Percentiles rank a stretch among this genome's conserved stretches.
phyloP scores from a whole-genome alignment of 2,113 vertebrate genomes.

The Lamprotornis superbus region DNA sequence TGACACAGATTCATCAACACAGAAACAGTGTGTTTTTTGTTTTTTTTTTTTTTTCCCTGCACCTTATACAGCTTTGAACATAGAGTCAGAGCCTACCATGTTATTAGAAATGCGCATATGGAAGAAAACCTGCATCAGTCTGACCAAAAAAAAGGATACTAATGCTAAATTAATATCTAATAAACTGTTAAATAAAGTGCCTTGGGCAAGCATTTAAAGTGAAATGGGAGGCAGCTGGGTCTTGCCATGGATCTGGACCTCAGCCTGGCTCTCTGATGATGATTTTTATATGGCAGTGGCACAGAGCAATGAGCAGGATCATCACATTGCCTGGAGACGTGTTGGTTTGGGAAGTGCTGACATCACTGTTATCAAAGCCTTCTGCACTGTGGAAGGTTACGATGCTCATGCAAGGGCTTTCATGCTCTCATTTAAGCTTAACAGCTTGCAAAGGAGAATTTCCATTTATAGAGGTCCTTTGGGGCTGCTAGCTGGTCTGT shows the following conservation, averaged over 20 bases:
- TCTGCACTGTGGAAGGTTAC: neutral
- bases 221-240: neutral
- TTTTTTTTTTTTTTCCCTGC: rapidly evolving
- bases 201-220: neutral
- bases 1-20: neutral
- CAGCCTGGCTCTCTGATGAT: neutral
- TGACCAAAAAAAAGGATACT: neutral
- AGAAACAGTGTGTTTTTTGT: neutral
- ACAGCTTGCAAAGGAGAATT: neutral
- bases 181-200: neutral
- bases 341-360: neutral
- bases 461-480: neutral
- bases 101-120: rapidly evolving
- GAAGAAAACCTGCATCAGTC: neutral
- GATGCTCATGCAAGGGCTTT: neutral
- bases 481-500: constrained; percentile 27
- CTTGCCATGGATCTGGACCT: neutral
- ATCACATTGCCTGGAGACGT: neutral
- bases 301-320: neutral
- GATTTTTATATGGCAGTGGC: neutral
- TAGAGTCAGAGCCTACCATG: neutral
- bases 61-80: neutral
- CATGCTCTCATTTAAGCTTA: neutral
- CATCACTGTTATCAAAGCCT: neutral
- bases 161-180: neutral